These are phyloP conservation scores for Turritopsis rubra DNA, from an alignment of 30 jellyfish, hydroid and myxozoan species.

Conservation along the genomic window DNA sequence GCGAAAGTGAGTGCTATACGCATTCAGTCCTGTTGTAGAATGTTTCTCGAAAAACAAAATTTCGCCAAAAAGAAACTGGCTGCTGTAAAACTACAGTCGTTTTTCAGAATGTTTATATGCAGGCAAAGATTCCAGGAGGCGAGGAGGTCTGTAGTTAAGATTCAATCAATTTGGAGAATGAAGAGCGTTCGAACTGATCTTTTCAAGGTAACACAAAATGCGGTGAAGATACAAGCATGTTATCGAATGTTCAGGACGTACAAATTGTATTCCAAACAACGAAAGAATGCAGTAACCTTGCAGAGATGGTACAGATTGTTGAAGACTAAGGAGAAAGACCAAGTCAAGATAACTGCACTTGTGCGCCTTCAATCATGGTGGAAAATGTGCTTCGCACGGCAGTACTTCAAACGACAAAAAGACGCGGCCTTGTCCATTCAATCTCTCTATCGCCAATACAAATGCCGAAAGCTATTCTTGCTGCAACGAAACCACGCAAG, in stretches of 20 bases:
- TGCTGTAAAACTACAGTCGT: slow-evolving; percentile 21
- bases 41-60: neutral
- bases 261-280: neutral
- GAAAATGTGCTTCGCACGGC: slow-evolving; percentile 17
- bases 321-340: neutral
- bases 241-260: slow-evolving; percentile 1
- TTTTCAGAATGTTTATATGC: neutral
- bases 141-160: slow-evolving; percentile 17
- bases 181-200: neutral
- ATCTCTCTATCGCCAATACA: neutral
- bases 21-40: slow-evolving; percentile 43
- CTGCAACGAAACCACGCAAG: neutral
- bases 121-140: neutral
- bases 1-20: slow-evolving; percentile 16
- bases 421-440: slow-evolving; percentile 17
- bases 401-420: neutral
- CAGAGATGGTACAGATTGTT: neutral
- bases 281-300: neutral
- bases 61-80: slow-evolving; percentile 9
- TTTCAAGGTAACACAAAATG: neutral
- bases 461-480: neutral
- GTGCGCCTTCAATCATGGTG: slow-evolving; percentile 36
- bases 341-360: slow-evolving; percentile 18
- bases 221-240: slow-evolving; percentile 25
- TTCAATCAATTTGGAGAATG: slow-evolving; percentile 32